Evolutionary conservation across 2,797 vertebrate species (phyloP).

Genomic region (Fratercula arctica): DNA sequence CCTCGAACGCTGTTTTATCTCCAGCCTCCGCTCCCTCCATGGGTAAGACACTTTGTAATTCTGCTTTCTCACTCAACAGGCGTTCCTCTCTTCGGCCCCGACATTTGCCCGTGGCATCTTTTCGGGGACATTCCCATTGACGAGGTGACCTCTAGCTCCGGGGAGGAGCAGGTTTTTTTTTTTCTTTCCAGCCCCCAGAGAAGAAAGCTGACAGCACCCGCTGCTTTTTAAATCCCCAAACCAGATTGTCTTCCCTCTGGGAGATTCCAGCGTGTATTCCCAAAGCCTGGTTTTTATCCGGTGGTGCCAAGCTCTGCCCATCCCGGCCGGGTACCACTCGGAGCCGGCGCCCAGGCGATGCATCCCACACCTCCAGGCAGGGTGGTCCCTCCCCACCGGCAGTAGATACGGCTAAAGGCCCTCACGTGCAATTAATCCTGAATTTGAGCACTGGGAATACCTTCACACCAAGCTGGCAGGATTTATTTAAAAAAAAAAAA

Average conservation of each 20-base stretch:
- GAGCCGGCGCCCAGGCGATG: rapidly evolving
- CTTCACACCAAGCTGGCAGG: background rate
- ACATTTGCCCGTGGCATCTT: background rate
- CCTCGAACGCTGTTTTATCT: background rate
- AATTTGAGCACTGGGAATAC: background rate
- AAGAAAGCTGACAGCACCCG: background rate
- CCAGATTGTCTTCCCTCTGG: background rate
- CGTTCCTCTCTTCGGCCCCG: background rate
- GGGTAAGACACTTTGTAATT: background rate
- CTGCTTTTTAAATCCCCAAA: background rate
- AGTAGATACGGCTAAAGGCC: background rate
- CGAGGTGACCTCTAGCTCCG: background rate
- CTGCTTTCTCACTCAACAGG: background rate
- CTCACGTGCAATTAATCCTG: background rate
- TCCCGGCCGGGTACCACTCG: rapidly evolving
- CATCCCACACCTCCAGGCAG: background rate
- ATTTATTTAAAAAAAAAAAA: background rate
- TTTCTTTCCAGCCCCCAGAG: background rate
- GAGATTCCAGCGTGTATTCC: background rate
- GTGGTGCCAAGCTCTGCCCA: background rate
- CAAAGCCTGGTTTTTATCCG: background rate
- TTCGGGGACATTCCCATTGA: background rate
- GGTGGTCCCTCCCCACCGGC: too few relatives aligned
- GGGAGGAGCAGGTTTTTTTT: background rate
- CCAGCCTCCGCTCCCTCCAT: background rate